These are phyloP conservation scores for Pogonophryne albipinna DNA, from an alignment of 2,797 vertebrate genomes.

Conservation along the genomic window DNA sequence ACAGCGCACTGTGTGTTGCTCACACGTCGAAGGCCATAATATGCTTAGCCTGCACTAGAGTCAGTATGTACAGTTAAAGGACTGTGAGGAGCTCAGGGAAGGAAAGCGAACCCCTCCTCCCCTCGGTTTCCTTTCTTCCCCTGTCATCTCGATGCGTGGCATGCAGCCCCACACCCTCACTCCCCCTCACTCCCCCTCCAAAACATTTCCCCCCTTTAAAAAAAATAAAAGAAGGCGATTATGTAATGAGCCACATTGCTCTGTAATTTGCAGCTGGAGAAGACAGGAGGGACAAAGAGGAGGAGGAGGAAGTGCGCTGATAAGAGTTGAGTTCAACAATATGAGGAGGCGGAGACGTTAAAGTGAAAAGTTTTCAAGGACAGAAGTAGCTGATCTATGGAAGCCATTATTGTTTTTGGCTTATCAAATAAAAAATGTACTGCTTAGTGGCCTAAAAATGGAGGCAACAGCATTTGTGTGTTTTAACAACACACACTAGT, in stretches of 20 bases:
- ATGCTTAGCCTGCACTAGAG: slow-evolving; percentile 11
- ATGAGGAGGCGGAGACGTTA: background rate
- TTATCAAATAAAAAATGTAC: background rate
- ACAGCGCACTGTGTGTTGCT: slow-evolving; percentile 28
- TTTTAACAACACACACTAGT: background rate
- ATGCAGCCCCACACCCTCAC: slow-evolving; percentile 47
- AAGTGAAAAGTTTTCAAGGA: slow-evolving; percentile 2
- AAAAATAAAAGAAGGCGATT: slow-evolving; percentile 66
- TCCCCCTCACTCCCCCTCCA: slow-evolving; percentile 64
- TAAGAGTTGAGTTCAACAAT: slow-evolving; percentile 53
- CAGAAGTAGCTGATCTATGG: background rate
- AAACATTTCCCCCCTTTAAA: slow-evolving; percentile 83
- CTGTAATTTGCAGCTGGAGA: slow-evolving; percentile 71
- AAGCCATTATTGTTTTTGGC: slow-evolving; percentile 30
- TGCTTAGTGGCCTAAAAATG: background rate
- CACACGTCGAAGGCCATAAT: slow-evolving; percentile 26
- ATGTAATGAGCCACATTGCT: slow-evolving; percentile 78
- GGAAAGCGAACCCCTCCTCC: slow-evolving; percentile 46
- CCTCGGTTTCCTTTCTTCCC: slow-evolving; percentile 53
- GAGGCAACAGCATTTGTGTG: background rate
- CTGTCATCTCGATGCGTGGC: slow-evolving; percentile 61
- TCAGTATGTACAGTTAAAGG: slow-evolving; percentile 32
- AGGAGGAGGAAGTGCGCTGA: slow-evolving; percentile 48
- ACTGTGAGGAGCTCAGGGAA: slow-evolving; percentile 10
- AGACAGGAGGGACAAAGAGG: slow-evolving; percentile 29